These are phyloP conservation scores for Antechinus stuartii DNA, from an alignment of 2,113 vertebrate genomes.

Conservation along the genomic window DNA sequence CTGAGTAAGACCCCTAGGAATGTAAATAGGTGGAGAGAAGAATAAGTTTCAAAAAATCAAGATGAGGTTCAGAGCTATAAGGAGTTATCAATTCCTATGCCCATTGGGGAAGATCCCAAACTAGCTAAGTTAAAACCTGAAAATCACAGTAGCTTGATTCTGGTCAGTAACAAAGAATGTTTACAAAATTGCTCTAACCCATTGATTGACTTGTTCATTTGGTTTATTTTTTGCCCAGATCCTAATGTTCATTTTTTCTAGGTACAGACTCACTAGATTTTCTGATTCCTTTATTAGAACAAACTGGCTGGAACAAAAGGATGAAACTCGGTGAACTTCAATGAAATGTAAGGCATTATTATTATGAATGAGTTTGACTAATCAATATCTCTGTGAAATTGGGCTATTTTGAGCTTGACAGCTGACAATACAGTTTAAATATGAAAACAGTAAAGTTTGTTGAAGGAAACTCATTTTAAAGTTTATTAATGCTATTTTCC, in stretches of 20 bases:
- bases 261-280: conserved; percentile 1
- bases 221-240: not conserved
- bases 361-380: not conserved
- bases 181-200: conserved; percentile 38
- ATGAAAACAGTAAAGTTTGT: conserved; percentile 30
- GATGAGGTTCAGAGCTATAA: not conserved
- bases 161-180: conserved; percentile 53
- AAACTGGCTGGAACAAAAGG: conserved; percentile 25
- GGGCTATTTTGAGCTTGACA: conserved; percentile 11
- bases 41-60: not conserved
- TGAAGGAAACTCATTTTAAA: conserved; percentile 49
- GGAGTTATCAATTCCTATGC: fast-evolving
- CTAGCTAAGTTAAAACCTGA: not conserved
- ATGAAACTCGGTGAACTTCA: not conserved
- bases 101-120: not conserved
- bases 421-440: conserved; percentile 25
- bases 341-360: conserved; percentile 28
- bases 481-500: conserved; percentile 55
- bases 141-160: not conserved
- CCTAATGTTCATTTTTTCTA: conserved; percentile 31
- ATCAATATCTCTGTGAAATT: conserved; percentile 28
- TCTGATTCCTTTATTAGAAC: not conserved
- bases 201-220: conserved; percentile 10
- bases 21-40: not conserved
- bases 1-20: not conserved